Percentiles rank a stretch among this genome's conserved stretches.
These are phyloP conservation scores for Heterodera filipjevi DNA, from an alignment of 2,888 invertebrate species.

Conservation along the genomic window DNA sequence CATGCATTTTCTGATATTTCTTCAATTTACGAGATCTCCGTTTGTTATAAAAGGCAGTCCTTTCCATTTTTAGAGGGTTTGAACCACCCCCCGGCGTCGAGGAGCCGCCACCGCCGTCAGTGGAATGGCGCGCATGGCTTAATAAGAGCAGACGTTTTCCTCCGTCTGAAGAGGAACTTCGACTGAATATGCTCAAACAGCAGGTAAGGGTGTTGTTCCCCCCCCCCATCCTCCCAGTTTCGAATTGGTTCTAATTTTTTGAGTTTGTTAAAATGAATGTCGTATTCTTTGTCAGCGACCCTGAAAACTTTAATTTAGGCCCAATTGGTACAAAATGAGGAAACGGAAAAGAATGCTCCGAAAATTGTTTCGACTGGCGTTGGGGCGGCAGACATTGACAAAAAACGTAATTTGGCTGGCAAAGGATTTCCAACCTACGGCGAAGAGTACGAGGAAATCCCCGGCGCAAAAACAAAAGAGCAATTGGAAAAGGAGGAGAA, in stretches of 20 bases:
- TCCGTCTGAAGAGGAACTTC: constrained; percentile 58
- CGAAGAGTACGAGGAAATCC: background rate
- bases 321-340: constrained; percentile 52
- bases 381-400: background rate
- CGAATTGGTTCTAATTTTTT: too few relatives aligned
- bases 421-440: background rate
- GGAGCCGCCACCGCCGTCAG: constrained; percentile 41
- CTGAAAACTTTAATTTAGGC: constrained; percentile 46
- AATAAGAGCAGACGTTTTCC: constrained; percentile 59
- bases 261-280: too few relatives aligned
- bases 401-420: background rate
- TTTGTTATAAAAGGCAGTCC: too few relatives aligned
- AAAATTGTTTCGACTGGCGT: constrained; percentile 42
- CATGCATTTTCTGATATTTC: too few relatives aligned
- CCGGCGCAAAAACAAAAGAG: background rate
- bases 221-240: too few relatives aligned
- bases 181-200: constrained; percentile 52
- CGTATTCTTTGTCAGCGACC: too few relatives aligned
- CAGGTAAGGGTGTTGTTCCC: too few relatives aligned
- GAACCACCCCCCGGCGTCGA: constrained; percentile 48
- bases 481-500: background rate
- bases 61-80: constrained; percentile 53
- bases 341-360: constrained; percentile 58
- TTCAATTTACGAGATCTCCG: too few relatives aligned
- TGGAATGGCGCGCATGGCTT: constrained; percentile 63